These are phyloP conservation scores for Magallana ariakensis DNA, from an alignment of 1,140 invertebrate genomes.

Conservation along the genomic window DNA sequence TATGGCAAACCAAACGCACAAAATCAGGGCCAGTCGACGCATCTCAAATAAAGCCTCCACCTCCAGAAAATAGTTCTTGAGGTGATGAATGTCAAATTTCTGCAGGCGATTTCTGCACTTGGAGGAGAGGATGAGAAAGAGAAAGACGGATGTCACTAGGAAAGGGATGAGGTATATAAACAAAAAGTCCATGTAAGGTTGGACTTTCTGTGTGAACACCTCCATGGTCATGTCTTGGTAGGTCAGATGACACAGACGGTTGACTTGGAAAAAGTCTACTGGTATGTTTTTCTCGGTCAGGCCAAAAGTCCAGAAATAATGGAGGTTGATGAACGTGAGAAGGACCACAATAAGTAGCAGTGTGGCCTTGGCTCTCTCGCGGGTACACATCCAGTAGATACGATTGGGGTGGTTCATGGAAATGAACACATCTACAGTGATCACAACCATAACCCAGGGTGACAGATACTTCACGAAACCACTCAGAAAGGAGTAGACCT, in stretches of 20 bases:
- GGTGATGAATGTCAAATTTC: constrained; percentile 51
- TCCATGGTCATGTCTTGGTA: constrained; percentile 54
- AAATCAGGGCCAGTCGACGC: constrained; percentile 59
- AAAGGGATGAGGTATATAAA: constrained; percentile 69
- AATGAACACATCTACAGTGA: constrained; percentile 74
- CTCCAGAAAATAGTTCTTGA: constrained; percentile 74
- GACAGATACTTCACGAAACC: constrained; percentile 70
- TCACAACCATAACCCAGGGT: constrained; percentile 77
- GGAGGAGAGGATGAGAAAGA: constrained; percentile 52
- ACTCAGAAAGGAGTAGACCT: constrained; percentile 74
- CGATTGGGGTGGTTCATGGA: constrained; percentile 69
- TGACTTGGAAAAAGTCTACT: constrained; percentile 41
- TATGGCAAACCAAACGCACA: constrained; percentile 58
- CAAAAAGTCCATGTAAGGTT: constrained; percentile 70
- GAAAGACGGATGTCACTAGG: constrained; percentile 58
- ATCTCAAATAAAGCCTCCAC: constrained; percentile 67
- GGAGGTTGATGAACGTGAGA: constrained; percentile 75
- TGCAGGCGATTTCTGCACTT: constrained; percentile 13
- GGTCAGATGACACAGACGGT: constrained; percentile 53
- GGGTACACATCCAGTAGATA: constrained; percentile 74
- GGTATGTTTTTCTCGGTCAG: constrained; percentile 62
- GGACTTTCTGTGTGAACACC: constrained; percentile 68
- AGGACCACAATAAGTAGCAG: constrained; percentile 74
- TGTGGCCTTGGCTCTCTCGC: constrained; percentile 72
- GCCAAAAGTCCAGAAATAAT: constrained; percentile 78